Evolutionary conservation across 2,888 invertebrate genomes (phyloP).

Genomic region (Anaspis maculata): DNA sequence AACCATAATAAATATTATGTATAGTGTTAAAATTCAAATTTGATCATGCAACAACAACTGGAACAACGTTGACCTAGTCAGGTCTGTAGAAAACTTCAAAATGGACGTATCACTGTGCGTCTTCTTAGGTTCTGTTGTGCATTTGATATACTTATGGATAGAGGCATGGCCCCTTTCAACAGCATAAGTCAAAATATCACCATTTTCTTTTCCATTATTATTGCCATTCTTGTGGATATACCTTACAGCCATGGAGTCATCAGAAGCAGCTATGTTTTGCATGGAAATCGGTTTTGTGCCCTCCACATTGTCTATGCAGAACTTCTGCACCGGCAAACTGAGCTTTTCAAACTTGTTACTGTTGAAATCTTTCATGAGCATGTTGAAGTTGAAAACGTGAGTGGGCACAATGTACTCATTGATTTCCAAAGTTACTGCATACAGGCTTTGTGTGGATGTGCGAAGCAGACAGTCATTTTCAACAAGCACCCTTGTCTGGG

Average conservation of each 20-base stretch:
- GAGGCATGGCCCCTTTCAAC: constrained; percentile 27
- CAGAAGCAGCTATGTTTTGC: constrained; percentile 31
- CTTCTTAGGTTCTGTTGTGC: constrained; percentile 24
- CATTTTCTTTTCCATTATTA: constrained; percentile 20
- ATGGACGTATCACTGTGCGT: constrained; percentile 30
- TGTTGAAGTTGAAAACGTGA: constrained; percentile 48
- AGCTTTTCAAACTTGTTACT: constrained; percentile 27
- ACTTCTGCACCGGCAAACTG: constrained; percentile 33
- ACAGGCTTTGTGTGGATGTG: constrained; percentile 44
- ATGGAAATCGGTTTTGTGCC: constrained; percentile 32
- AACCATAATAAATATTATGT: too few species aligned
- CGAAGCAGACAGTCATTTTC: constrained; percentile 60
- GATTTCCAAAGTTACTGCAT: constrained; percentile 51
- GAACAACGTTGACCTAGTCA: constrained; percentile 34
- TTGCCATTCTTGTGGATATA: constrained; percentile 28
- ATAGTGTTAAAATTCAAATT: too few species aligned
- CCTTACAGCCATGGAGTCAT: constrained; percentile 24
- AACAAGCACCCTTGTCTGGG: constrained; percentile 44
- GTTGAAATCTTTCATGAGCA: constrained; percentile 48
- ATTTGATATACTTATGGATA: constrained; percentile 35
- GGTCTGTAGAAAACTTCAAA: constrained; percentile 34
- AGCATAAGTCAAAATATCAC: constrained; percentile 23
- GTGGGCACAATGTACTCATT: constrained; percentile 59
- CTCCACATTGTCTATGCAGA: constrained; percentile 31
- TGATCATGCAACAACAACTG: constrained; percentile 32